phyloP scores from a whole-genome alignment of 2,797 vertebrate genomes.

The Mallotus villosus region DNA sequence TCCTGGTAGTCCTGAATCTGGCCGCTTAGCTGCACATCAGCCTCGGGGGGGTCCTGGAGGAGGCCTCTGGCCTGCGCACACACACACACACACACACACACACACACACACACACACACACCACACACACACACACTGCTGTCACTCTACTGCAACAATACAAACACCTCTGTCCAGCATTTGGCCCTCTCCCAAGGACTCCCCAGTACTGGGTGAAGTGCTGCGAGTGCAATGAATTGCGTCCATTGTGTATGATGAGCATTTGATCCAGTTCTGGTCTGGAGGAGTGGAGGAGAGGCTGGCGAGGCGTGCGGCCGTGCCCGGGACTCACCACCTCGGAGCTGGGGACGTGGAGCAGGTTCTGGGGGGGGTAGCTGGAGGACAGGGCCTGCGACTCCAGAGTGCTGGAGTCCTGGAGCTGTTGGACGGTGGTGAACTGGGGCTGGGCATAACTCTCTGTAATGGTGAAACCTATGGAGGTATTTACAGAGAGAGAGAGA shows the following conservation, averaged over 20 bases:
- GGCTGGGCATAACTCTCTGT: constrained; percentile 85
- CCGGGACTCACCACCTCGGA: constrained; percentile 75
- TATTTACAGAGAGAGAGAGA: not conserved
- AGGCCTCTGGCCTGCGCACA: constrained; percentile 81
- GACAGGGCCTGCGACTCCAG: constrained; percentile 96
- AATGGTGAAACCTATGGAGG: constrained; percentile 84
- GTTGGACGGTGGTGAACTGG: constrained; percentile 90
- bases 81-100: constrained; percentile 24
- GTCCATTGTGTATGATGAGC: too few species aligned
- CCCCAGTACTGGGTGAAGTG: too few species aligned
- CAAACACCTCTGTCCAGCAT: too few species aligned
- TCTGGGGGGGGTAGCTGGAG: constrained; percentile 88
- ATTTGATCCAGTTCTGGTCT: too few species aligned
- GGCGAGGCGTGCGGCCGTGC: too few species aligned
- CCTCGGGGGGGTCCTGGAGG: constrained; percentile 84
- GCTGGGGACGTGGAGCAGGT: constrained; percentile 82
- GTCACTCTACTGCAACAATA: not conserved
- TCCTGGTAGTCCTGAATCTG: constrained; percentile 86
- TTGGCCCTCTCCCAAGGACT: too few species aligned
- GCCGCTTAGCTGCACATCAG: constrained; percentile 82
- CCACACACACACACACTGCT: constrained; percentile 19
- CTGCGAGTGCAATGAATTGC: too few species aligned
- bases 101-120: constrained; percentile 21
- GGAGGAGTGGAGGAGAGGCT: not conserved
- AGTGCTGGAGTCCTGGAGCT: constrained; percentile 98